Percentiles rank a stretch among this genome's conserved stretches.
These are phyloP conservation scores for Acrocyrtus sp. DNA, from an alignment of 2,888 invertebrate species.

Conservation along the genomic window DNA sequence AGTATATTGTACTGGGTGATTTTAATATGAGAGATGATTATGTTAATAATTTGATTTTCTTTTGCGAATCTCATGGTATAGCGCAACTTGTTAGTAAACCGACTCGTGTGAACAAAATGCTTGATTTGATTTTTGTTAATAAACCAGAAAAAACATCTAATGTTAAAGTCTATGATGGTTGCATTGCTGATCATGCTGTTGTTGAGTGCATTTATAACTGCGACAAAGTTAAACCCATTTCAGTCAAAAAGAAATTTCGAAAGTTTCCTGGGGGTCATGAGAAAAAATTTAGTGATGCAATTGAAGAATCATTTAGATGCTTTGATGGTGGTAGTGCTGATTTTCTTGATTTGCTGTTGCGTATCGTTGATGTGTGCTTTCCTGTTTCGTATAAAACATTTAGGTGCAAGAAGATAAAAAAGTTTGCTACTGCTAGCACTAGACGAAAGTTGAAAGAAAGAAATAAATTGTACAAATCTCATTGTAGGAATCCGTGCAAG, in stretches of 20 bases:
- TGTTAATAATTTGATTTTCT: too few species aligned
- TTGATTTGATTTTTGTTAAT: constrained; percentile 14
- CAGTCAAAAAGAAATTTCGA: neutral
- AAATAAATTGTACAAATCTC: neutral
- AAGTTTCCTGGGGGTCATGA: neutral
- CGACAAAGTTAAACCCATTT: neutral
- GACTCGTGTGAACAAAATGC: neutral
- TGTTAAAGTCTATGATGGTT: neutral
- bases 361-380: neutral
- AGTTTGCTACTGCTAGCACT: neutral
- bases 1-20: constrained; percentile 4
- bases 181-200: neutral
- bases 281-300: neutral
- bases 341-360: neutral
- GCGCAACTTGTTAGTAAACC: neutral
- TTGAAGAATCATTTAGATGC: neutral
- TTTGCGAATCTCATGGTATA: too few species aligned
- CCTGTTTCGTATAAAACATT: neutral
- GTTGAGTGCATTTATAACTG: neutral
- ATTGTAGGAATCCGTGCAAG: neutral
- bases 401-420: neutral
- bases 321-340: neutral
- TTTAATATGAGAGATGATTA: neutral
- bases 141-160: neutral
- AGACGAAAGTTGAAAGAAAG: neutral